Conservation (phyloP, 1,140 invertebrate species). For the Magallana ariakensis region DNA sequence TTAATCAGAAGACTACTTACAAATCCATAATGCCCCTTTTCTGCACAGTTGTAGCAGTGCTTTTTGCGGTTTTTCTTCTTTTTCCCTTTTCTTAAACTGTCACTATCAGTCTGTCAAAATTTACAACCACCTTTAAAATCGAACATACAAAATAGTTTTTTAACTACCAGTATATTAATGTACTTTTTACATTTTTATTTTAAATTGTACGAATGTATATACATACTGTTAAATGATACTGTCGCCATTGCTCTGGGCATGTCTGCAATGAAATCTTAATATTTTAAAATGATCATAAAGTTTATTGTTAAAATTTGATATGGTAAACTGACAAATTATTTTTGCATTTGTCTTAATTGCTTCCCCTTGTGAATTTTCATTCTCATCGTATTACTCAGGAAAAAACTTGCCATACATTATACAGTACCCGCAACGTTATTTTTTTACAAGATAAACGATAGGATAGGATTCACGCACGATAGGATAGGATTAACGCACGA, state of each 20-base stretch:
- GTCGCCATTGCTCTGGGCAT: slow-evolving; percentile 57
- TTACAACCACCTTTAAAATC: not conserved
- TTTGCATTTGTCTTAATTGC: too few relatives aligned
- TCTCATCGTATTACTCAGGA: not conserved
- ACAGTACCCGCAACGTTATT: too few relatives aligned
- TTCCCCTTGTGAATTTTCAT: not conserved
- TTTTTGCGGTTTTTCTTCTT: slow-evolving; percentile 36
- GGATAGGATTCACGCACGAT: too few relatives aligned
- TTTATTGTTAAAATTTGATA: too few relatives aligned
- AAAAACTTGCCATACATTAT: not conserved
- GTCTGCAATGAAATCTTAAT: slow-evolving; percentile 5
- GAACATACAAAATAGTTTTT: too few relatives aligned
- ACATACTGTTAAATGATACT: slow-evolving; percentile 58
- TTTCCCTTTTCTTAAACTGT: slow-evolving; percentile 7
- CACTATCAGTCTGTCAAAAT: slow-evolving; percentile 37
- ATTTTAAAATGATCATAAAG: too few relatives aligned
- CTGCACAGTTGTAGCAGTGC: slow-evolving; percentile 52
- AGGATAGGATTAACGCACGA: too few relatives aligned
- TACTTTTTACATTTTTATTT: too few relatives aligned
- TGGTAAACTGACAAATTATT: too few relatives aligned
- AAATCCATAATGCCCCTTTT: slow-evolving; percentile 49
- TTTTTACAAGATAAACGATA: too few relatives aligned
- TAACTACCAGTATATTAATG: too few relatives aligned
- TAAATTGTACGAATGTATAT: too few relatives aligned
- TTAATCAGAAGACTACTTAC: slow-evolving; percentile 25